Evolutionary conservation across 2,797 vertebrate species (phyloP), one percentile per base, ranked within the genome.

Genomic region (Synanceia verrucosa): DNA sequence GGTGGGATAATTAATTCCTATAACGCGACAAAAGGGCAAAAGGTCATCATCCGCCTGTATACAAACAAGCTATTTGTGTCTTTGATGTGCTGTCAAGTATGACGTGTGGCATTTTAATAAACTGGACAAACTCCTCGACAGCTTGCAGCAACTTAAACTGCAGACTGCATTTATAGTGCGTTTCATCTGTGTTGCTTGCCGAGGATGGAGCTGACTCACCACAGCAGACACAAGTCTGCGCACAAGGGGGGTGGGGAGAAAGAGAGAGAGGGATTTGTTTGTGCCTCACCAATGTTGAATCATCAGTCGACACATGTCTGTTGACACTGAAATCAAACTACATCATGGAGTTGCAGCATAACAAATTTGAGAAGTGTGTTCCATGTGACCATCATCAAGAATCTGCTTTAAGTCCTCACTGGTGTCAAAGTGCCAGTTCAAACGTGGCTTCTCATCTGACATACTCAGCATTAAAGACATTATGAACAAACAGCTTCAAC

Each of bases 181-280:
- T 66, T 68, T 78, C 50, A 56, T 51, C 58, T n/a, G n/a, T n/a
- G 72, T 33, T 41, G 72, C 69, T 65, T 46, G 67, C 75, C 72
- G 70, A 77, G 66, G 61, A 73, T 63, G 18, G 63, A 66, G 88
- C 86, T 88, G 91, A 92, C 88, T 92, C 92, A 89, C 86, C 87
- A 71, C 76, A 73, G 83, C 81, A 86, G 75, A 86, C 78, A 78
- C 64, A 73, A 63, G 71, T 79, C 65, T 71, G 79, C 65, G 72
- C 80, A 81, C 62, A 58, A 59, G 64, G 71, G 47, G 1, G 26
- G n/a, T n/a, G n/a, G n/a, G n/a, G n/a, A n/a, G n/a, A n/a, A n/a
- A n/a, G n/a, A n/a, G n/a, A n/a, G n/a, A n/a, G n/a, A n/a, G n/a
- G n/a, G n/a, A n/a, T 63, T 71, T 74, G 60, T 79, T 85, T 77